Conservation (phyloP, 2,888 invertebrate genomes). For the Pemphredon lugubris region DNA sequence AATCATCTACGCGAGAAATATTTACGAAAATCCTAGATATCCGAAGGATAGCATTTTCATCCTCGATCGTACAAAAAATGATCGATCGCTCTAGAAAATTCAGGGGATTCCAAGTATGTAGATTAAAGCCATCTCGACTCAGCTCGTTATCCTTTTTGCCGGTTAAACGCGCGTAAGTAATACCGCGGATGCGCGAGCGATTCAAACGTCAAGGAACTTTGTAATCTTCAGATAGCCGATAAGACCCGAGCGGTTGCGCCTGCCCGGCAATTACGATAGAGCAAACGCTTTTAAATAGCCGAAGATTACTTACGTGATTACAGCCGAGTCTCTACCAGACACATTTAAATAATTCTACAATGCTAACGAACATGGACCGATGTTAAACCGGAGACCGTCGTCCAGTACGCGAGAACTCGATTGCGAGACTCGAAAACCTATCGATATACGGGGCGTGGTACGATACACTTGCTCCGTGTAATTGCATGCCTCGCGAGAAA, state of each 20-base stretch:
- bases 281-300: slow-evolving; percentile 38
- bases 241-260: slow-evolving; percentile 28
- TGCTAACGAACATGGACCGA: slow-evolving; percentile 13
- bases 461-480: background rate
- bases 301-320: slow-evolving; percentile 40
- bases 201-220: slow-evolving; percentile 53
- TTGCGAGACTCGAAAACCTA: background rate
- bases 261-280: slow-evolving; percentile 43
- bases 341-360: slow-evolving; percentile 39
- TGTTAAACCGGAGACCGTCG: slow-evolving; percentile 9
- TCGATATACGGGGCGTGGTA: background rate
- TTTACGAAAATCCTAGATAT: background rate
- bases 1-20: too few relatives aligned
- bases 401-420: background rate
- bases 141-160: slow-evolving; percentile 29
- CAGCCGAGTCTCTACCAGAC: slow-evolving; percentile 21
- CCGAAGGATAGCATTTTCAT: background rate
- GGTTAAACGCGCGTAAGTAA: slow-evolving; percentile 35
- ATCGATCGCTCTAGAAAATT: slow-evolving; percentile 14
- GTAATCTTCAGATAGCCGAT: slow-evolving; percentile 48
- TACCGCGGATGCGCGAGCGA: slow-evolving; percentile 27
- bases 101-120: slow-evolving; percentile 29
- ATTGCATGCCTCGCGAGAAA: background rate
- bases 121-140: slow-evolving; percentile 32
- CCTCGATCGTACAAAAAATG: too few relatives aligned